Evolutionary conservation across 2,888 invertebrate species (phyloP), one percentile per base, ranked within the genome.

Genomic region (Drosophila heteroneura): DNA sequence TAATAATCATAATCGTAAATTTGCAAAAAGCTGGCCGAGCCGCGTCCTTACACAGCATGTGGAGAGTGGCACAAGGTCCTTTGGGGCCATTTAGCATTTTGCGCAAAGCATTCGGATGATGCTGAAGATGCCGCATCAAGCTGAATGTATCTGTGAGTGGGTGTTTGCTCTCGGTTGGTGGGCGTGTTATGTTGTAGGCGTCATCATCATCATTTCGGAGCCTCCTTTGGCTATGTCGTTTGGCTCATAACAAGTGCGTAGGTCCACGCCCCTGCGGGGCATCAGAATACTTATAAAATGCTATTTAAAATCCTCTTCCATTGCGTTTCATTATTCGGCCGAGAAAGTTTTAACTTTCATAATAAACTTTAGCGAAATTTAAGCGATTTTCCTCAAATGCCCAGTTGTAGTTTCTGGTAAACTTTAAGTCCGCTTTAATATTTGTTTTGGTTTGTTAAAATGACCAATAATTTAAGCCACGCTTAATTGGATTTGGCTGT

Each of bases 1-100:
- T 87, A 89, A 89, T 89, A 89, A 90, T 89, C 89, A 89, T 89
- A 89, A 89, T 90, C 89, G 89, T 89, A 89, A 89, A 89, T 90
- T 89, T 86, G 82, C 86, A 83, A 90, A 85, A 83, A 85, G 83
- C 83, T 75, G 85, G 86, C 83, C 71, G 64, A 67, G 65, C 67
- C 66, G 71, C 70, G 79, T 82, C 75, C 77, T 74, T 79, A 51
- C 47, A 70, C 64, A 44, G 74, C 57, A 61, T 47, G 59, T 39
- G 30, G 19, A 37, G 39, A 28, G 52, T 52, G 58, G 41, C 26
- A 44, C 41, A 70, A 82, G 77, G 82, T 82, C 82, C 82, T 88
- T 90, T 78, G 89, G 90, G 86, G 76, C 86, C 90, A 88, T 89
- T 88, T 88, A 90, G 87, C 86, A 79, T 83, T 87, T 88, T 72